Percentiles rank a stretch among this genome's conserved stretches.
Evolutionary conservation across 2,797 vertebrate genomes (phyloP).

Genomic region (Malurus splendens): DNA sequence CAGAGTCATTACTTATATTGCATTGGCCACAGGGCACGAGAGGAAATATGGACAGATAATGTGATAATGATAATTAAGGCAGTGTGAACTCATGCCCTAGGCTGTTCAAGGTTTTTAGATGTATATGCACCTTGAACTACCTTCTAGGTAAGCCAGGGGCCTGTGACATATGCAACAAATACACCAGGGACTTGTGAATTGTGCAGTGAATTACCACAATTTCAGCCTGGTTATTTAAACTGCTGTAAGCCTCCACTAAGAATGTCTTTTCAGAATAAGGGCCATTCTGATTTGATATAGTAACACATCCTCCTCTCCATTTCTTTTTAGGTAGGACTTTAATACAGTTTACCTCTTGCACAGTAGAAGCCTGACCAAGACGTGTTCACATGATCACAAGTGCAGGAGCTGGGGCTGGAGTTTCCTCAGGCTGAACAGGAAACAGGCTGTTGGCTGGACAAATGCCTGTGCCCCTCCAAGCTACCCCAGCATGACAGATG

Average conservation of each 20-base stretch:
- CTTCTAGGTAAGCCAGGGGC: not conserved
- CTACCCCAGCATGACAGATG: not conserved
- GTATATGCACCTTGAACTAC: not conserved
- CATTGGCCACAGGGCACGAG: not conserved
- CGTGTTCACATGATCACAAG: not conserved
- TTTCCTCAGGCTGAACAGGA: not conserved
- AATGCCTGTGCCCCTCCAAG: not conserved
- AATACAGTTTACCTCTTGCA: not conserved
- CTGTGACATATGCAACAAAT: not conserved
- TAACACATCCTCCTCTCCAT: not conserved
- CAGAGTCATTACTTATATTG: not conserved
- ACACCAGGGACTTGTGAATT: not conserved
- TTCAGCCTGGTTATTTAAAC: not conserved
- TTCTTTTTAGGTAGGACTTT: not conserved
- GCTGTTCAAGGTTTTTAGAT: not conserved
- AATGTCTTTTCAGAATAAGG: not conserved
- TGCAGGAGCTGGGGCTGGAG: accelerated
- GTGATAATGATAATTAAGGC: not conserved
- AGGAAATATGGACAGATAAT: not conserved
- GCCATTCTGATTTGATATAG: not conserved
- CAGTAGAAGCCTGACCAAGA: not conserved
- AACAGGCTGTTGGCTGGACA: not conserved
- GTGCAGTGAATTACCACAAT: not conserved
- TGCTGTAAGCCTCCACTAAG: not conserved
- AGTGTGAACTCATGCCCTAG: not conserved